Evolutionary conservation across 2,113 vertebrate genomes (phyloP).

Genomic region (Alligator mississippiensis): DNA sequence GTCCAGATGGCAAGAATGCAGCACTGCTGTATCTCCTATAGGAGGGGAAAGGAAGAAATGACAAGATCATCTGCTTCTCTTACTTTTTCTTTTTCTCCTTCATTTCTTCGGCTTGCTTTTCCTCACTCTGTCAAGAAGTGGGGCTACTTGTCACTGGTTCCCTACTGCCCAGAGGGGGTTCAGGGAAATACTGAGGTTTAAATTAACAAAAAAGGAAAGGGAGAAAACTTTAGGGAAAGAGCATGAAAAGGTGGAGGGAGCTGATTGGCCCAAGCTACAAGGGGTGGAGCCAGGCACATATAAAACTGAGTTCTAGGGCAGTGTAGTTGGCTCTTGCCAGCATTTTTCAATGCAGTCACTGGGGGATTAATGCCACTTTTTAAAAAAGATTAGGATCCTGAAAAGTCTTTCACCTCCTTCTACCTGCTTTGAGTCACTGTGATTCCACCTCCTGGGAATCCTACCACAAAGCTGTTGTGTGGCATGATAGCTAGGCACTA

Average conservation of each 20-base stretch:
- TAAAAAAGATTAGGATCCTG: too few species aligned
- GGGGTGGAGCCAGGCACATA: not conserved
- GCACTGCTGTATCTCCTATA: not conserved
- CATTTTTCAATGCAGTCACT: not conserved
- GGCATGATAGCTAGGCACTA: too few species aligned
- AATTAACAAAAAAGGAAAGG: not conserved
- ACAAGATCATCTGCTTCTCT: not conserved
- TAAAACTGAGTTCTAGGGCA: not conserved
- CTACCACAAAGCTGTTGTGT: too few species aligned
- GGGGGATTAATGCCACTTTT: not conserved
- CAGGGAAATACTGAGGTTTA: not conserved
- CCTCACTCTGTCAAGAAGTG: not conserved
- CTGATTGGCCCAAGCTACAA: not conserved
- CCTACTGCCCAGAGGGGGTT: not conserved
- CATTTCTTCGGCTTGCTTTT: not conserved
- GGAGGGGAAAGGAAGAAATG: not conserved
- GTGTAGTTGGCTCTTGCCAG: accelerated
- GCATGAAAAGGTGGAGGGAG: not conserved
- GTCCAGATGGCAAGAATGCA: not conserved
- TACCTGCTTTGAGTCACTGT: too few species aligned
- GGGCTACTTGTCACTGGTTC: not conserved
- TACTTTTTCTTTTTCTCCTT: not conserved
- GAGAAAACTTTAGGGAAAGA: not conserved
- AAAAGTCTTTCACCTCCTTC: too few species aligned
- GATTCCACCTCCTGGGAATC: too few species aligned